These are phyloP conservation scores for Sander vitreus DNA, from an alignment of 2,113 vertebrate genomes.

Conservation along the genomic window DNA sequence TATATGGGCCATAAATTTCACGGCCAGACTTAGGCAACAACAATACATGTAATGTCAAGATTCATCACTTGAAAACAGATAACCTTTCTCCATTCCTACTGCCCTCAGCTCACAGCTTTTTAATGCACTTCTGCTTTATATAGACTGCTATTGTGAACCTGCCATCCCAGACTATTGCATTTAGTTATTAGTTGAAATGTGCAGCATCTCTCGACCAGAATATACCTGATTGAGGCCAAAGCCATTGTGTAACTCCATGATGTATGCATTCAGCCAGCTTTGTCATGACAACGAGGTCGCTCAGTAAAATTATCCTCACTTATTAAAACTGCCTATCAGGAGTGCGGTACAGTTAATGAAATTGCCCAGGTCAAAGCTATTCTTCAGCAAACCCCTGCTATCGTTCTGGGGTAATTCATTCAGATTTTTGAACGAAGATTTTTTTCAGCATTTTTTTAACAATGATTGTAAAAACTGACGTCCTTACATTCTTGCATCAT, in stretches of 20 bases:
- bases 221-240: constrained; percentile 17
- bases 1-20: constrained; percentile 74
- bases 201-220: constrained; percentile 21
- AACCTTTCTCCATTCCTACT: constrained; percentile 48
- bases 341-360: constrained; percentile 60
- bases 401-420: constrained; percentile 45
- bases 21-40: constrained; percentile 60
- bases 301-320: constrained; percentile 65
- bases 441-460: constrained; percentile 23
- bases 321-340: constrained; percentile 74
- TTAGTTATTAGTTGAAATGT: constrained; percentile 35
- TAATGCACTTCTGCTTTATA: constrained; percentile 34
- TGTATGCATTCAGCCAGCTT: constrained; percentile 48
- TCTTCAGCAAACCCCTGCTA: constrained; percentile 44
- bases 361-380: constrained; percentile 64
- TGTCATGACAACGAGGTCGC: constrained; percentile 58
- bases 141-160: constrained; percentile 33
- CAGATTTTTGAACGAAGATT: constrained; percentile 5
- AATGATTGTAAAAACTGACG: constrained; percentile 14
- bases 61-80: constrained; percentile 71
- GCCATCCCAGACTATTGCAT: constrained; percentile 24
- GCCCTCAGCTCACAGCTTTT: constrained; percentile 42
- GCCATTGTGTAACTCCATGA: constrained; percentile 43
- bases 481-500: constrained; percentile 34
- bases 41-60: constrained; percentile 65